These are phyloP conservation scores for Drosophila varians DNA, from an alignment of 1,140 invertebrate species.

Conservation along the genomic window DNA sequence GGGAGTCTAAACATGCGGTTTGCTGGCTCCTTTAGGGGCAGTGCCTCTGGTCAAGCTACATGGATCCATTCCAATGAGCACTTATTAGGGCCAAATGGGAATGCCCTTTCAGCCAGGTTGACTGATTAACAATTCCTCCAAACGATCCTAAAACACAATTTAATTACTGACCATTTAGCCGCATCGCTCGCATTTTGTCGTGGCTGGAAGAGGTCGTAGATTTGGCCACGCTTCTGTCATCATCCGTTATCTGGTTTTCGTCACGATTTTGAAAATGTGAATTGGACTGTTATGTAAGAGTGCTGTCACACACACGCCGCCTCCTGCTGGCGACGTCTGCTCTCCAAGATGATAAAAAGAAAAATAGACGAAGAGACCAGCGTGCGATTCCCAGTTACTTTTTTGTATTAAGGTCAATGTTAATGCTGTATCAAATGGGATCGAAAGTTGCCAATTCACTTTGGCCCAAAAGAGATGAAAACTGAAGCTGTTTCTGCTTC, in stretches of 20 bases:
- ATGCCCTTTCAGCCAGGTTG: no score
- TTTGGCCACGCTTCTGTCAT: slow-evolving; percentile 55
- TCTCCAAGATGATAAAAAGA: slow-evolving; percentile 14
- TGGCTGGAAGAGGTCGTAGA: slow-evolving; percentile 14
- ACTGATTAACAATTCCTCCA: neutral
- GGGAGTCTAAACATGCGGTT: slow-evolving; percentile 55
- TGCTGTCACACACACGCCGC: slow-evolving; percentile 41
- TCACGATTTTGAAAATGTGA: slow-evolving; percentile 60
- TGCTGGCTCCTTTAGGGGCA: no score
- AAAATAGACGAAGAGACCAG: slow-evolving; percentile 5
- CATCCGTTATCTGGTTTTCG: slow-evolving; percentile 53
- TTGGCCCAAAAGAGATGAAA: neutral
- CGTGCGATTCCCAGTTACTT: slow-evolving; percentile 50
- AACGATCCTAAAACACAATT: no score
- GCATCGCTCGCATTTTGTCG: no score
- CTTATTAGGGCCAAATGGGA: no score
- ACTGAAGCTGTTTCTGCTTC: neutral
- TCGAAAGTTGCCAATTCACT: slow-evolving; percentile 17
- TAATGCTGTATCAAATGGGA: slow-evolving; percentile 57
- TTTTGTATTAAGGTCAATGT: slow-evolving; percentile 74
- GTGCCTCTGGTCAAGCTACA: no score
- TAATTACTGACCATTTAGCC: no score
- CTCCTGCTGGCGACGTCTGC: slow-evolving; percentile 7
- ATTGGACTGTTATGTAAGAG: slow-evolving; percentile 61
- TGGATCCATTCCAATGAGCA: no score